Conservation (phyloP, 2,113 vertebrate genomes). For the Callospermophilus lateralis region DNA sequence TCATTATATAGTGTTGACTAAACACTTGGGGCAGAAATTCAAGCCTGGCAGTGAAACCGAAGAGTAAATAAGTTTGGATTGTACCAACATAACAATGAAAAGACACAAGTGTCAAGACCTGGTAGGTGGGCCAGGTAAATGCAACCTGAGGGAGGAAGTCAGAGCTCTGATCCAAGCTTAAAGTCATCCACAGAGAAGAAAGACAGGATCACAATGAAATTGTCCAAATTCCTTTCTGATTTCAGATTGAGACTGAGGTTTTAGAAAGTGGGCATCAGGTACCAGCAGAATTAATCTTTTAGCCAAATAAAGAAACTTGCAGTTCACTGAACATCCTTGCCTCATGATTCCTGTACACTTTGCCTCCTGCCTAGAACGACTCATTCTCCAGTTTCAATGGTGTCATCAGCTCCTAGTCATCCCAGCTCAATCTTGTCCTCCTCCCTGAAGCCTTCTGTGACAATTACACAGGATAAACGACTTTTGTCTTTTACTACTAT, state of each 20-base stretch:
- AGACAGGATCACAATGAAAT: background rate
- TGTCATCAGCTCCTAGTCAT: background rate
- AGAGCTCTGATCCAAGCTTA: background rate
- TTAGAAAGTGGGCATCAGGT: background rate
- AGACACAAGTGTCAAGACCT: background rate
- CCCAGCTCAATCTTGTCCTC: background rate
- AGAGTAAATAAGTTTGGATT: slow-evolving; percentile 10
- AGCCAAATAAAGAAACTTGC: background rate
- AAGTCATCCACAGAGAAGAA: background rate
- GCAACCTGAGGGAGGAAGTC: background rate
- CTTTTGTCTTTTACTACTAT: fast-evolving
- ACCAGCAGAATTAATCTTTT: background rate
- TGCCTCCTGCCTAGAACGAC: background rate
- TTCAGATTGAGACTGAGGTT: background rate
- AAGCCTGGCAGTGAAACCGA: slow-evolving; percentile 42
- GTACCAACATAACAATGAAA: background rate
- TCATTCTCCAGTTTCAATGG: background rate
- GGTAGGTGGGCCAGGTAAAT: background rate
- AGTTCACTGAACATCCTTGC: background rate
- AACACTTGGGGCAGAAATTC: slow-evolving; percentile 56
- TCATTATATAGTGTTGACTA: slow-evolving; percentile 23
- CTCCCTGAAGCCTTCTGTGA: background rate
- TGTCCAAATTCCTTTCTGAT: background rate
- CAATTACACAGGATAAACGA: background rate
- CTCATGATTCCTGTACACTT: background rate